Conservation (phyloP, 2,888 invertebrate species). For the Cerastis leucographa region DNA sequence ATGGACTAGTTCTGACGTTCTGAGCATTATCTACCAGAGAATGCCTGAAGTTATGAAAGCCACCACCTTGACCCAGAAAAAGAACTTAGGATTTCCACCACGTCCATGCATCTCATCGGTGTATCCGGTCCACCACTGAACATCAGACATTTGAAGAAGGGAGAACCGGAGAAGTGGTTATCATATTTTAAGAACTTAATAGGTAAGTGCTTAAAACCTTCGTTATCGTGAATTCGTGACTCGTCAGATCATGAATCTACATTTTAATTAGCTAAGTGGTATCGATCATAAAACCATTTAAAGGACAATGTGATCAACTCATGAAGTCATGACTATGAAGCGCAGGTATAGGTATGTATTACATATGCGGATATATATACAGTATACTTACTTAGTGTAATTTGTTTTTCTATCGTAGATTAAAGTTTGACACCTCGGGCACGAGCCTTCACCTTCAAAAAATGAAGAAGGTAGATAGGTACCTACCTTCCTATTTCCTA, state of each 20-base stretch:
- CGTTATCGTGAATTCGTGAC: constrained; percentile 39
- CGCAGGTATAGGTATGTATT: background rate
- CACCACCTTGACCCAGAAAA: background rate
- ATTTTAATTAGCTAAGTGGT: constrained; percentile 39
- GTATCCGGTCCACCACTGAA: background rate
- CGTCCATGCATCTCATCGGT: background rate
- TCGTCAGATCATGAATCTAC: constrained; percentile 18
- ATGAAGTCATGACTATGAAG: background rate
- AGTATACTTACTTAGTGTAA: too few species aligned
- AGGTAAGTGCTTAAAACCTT: constrained; percentile 14
- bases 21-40: background rate
- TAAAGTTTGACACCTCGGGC: background rate
- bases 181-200: constrained; percentile 4
- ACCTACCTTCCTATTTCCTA: background rate
- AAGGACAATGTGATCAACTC: constrained; percentile 2
- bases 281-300: constrained; percentile 29
- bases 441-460: constrained; percentile 10
- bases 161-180: background rate
- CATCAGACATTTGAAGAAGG: constrained; percentile 11
- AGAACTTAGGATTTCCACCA: background rate
- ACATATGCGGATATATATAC: background rate
- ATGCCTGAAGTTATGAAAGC: background rate
- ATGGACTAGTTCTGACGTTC: background rate
- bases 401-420: background rate
- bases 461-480: background rate